Evolutionary conservation across 2,797 vertebrate species (phyloP).

Genomic region (Muscicapa striata): DNA sequence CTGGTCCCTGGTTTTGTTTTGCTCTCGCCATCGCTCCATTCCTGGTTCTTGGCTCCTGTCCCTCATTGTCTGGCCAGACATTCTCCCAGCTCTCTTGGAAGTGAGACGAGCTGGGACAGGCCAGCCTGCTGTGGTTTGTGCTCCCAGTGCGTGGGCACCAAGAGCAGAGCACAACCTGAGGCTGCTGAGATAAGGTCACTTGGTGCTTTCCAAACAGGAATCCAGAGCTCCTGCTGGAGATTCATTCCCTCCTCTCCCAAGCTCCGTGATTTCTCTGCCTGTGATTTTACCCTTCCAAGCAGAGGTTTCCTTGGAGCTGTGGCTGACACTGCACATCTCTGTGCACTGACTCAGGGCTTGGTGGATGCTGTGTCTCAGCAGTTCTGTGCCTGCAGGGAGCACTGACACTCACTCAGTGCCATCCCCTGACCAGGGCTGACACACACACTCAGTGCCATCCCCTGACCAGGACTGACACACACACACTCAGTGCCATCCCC

Average conservation of each 20-base stretch:
- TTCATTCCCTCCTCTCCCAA: not conserved
- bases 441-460: no score
- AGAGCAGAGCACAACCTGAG: not conserved
- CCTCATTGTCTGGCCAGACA: not conserved
- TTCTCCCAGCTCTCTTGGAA: not conserved
- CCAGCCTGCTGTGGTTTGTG: not conserved
- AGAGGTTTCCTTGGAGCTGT: not conserved
- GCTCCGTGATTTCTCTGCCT: accelerated
- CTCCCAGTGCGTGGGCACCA: not conserved
- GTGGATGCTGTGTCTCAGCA: not conserved
- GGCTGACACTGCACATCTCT: not conserved
- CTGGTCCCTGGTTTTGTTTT: not conserved
- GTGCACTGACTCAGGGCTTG: accelerated
- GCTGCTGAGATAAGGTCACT: not conserved
- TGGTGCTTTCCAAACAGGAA: not conserved
- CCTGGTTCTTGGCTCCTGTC: not conserved
- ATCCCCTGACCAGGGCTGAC: no score
- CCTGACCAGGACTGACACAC: not conserved
- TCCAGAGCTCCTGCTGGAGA: not conserved
- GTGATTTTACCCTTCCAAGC: not conserved
- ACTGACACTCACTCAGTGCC: no score
- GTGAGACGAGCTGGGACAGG: not conserved
- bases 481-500: not conserved
- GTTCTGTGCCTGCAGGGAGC: not conserved
- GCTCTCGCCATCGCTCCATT: not conserved